Evolutionary conservation across 2,113 vertebrate species (phyloP).

Genomic region (Notothenia coriiceps): DNA sequence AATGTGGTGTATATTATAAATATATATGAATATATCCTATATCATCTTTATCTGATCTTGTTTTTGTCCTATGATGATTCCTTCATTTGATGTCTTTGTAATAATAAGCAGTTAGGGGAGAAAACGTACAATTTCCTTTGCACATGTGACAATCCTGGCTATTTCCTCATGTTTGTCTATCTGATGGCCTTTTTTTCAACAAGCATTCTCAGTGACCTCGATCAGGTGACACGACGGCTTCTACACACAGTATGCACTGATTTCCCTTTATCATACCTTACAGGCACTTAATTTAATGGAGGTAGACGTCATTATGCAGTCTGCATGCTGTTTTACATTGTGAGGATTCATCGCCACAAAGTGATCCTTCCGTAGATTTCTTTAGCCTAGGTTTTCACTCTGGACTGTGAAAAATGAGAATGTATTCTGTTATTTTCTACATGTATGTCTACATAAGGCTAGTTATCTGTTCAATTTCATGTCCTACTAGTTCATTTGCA

Average conservation of each 20-base stretch:
- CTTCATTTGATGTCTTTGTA: slow-evolving; percentile 30
- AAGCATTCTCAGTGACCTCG: slow-evolving; percentile 52
- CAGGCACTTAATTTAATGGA: slow-evolving; percentile 68
- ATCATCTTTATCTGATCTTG: slow-evolving; percentile 50
- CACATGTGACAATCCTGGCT: slow-evolving; percentile 73
- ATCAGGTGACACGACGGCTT: slow-evolving; percentile 35
- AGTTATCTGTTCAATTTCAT: slow-evolving; percentile 55
- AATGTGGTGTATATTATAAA: slow-evolving; percentile 69
- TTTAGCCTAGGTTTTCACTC: slow-evolving; percentile 51
- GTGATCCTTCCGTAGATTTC: slow-evolving; percentile 35
- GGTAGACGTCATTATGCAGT: slow-evolving; percentile 49
- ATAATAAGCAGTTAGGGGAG: slow-evolving; percentile 37
- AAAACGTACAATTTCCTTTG: slow-evolving; percentile 42
- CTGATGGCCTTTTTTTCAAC: slow-evolving; percentile 37
- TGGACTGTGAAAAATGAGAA: slow-evolving; percentile 80
- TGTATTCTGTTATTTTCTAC: slow-evolving; percentile 74
- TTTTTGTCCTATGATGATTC: slow-evolving; percentile 48
- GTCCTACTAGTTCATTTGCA: slow-evolving; percentile 29
- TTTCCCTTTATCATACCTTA: slow-evolving; percentile 37
- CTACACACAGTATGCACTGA: slow-evolving; percentile 72
- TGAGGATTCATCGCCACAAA: slow-evolving; percentile 2
- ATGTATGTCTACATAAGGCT: slow-evolving; percentile 65
- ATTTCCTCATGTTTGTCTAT: slow-evolving; percentile 17
- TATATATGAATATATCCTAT: slow-evolving; percentile 66
- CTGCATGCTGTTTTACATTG: slow-evolving; percentile 29